phyloP scores from a whole-genome alignment of 2,113 vertebrate genomes.

The Crocuta crocuta region DNA sequence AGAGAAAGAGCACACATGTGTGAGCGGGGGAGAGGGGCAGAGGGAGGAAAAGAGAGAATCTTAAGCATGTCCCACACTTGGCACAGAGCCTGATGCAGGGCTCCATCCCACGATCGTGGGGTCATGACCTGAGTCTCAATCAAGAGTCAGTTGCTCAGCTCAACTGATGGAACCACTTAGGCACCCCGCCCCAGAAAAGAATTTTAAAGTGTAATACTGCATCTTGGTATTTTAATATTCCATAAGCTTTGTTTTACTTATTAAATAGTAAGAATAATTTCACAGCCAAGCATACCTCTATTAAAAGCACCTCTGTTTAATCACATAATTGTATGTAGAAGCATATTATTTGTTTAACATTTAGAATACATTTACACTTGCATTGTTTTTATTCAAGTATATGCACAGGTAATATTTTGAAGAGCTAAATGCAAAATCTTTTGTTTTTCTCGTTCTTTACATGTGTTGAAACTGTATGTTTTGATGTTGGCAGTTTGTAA shows the following conservation, averaged over 20 bases:
- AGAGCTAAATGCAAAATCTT: constrained; percentile 18
- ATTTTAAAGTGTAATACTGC: not conserved
- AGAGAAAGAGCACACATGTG: too few species aligned
- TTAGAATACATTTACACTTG: not conserved
- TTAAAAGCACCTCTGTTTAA: not conserved
- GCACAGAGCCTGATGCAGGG: too few species aligned
- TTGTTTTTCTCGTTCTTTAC: not conserved
- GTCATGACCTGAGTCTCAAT: too few species aligned
- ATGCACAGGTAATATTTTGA: not conserved
- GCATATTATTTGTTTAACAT: not conserved
- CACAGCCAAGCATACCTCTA: not conserved
- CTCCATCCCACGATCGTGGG: too few species aligned
- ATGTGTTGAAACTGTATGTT: not conserved
- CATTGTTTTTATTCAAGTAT: not conserved
- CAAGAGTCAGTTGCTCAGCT: too few species aligned
- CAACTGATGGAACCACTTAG: too few species aligned
- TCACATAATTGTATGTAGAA: not conserved
- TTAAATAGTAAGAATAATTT: not conserved
- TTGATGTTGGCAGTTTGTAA: constrained; percentile 37
- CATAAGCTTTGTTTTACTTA: not conserved
- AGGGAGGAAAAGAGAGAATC: too few species aligned
- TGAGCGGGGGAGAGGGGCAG: too few species aligned
- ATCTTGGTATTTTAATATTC: constrained; percentile 10
- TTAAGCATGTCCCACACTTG: too few species aligned
- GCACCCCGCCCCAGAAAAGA: not conserved